These are phyloP conservation scores for Telmatherina bonti DNA, from an alignment of 2,797 vertebrate species.

Conservation along the genomic window DNA sequence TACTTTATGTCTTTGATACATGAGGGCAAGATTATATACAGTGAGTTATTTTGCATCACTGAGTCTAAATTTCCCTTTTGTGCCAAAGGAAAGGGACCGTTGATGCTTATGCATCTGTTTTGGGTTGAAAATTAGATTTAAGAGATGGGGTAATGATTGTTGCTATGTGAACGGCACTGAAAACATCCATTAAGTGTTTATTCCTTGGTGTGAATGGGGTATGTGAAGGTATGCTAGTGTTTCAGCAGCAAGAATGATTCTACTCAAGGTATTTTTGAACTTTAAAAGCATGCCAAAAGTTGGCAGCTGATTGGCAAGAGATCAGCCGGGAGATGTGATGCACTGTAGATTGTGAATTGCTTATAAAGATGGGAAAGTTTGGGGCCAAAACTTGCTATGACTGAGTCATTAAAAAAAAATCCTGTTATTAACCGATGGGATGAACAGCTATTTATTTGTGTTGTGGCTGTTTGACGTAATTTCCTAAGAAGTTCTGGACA, in stretches of 20 bases:
- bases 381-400: background rate
- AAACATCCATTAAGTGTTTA: background rate
- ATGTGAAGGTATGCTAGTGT: background rate
- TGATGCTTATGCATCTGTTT: conserved; percentile 1
- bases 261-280: background rate
- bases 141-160: background rate
- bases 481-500: background rate
- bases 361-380: conserved; percentile 18
- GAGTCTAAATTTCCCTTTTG: conserved; percentile 21
- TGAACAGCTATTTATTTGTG: background rate
- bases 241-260: background rate
- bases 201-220: background rate
- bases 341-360: background rate
- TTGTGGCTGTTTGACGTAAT: background rate
- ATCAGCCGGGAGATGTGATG: background rate
- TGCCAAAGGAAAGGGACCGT: conserved; percentile 6
- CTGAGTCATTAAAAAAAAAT: conserved; percentile 11
- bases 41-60: conserved; percentile 36
- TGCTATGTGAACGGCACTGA: conserved; percentile 1
- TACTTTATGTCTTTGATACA: conserved; percentile 68
- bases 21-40: conserved; percentile 62
- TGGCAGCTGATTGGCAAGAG: conserved; percentile 17
- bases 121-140: background rate
- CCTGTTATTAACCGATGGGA: background rate
- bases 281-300: conserved; percentile 5